Percentiles rank a stretch among this genome's conserved stretches.
Evolutionary conservation across 2,888 invertebrate genomes (phyloP).

Genomic region (Ceriagrion tenellum): DNA sequence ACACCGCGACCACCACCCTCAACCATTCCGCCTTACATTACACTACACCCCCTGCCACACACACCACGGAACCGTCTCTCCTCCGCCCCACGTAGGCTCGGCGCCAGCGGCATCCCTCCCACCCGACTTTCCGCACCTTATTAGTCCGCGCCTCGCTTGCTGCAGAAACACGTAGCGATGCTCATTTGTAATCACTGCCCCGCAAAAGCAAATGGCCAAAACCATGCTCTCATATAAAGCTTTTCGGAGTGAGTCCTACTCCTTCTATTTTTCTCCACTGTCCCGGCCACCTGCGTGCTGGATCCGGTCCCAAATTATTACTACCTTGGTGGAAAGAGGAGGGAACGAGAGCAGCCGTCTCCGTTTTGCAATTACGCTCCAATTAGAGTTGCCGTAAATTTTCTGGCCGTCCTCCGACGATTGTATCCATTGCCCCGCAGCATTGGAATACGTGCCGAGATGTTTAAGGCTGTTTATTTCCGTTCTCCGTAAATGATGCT

Average conservation of each 20-base stretch:
- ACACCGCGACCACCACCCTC: not conserved
- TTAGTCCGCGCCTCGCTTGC: not conserved
- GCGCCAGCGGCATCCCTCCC: not conserved
- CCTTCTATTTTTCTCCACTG: not conserved
- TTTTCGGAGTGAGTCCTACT: not conserved
- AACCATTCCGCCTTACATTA: not conserved
- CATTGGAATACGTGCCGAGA: not conserved
- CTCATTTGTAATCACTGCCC: not conserved
- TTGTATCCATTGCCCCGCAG: not conserved
- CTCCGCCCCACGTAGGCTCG: not conserved
- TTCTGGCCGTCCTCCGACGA: not conserved
- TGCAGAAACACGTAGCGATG: not conserved
- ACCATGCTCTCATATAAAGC: not conserved
- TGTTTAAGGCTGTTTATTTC: not conserved
- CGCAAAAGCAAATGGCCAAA: not conserved
- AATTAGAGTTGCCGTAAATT: not conserved
- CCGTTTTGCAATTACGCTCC: constrained; percentile 8
- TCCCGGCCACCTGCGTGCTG: not conserved
- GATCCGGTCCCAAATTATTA: not conserved
- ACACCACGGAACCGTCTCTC: not conserved
- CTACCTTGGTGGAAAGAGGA: not conserved
- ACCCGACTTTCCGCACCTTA: not conserved
- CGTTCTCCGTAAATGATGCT: not conserved
- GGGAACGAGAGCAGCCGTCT: not conserved
- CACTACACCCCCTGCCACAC: not conserved